Percentiles rank a stretch among this genome's conserved stretches.
Evolutionary conservation across 2,113 vertebrate genomes (phyloP).

Genomic region (Dolichallabes microphthalmus): DNA sequence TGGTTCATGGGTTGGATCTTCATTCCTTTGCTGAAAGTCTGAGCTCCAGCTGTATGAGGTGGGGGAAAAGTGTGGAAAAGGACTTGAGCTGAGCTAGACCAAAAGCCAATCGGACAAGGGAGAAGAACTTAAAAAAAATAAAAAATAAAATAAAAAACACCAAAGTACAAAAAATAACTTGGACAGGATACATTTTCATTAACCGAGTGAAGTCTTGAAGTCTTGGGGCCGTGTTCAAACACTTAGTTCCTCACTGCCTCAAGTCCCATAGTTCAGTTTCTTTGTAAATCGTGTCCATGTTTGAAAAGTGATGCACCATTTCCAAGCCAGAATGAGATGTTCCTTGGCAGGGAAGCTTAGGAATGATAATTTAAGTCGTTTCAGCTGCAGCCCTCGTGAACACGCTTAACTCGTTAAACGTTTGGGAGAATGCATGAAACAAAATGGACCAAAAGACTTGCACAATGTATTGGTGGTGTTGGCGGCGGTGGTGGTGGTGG

Average conservation of each 20-base stretch:
- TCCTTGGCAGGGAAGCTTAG: slow-evolving; percentile 60
- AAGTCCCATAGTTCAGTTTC: slow-evolving; percentile 1
- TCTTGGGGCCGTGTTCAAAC: slow-evolving; percentile 43
- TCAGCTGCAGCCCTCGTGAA: slow-evolving; percentile 12
- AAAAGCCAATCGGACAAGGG: not conserved
- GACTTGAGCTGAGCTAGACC: not conserved
- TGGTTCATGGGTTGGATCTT: slow-evolving; percentile 21
- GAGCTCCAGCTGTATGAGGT: slow-evolving; percentile 21
- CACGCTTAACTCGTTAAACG: not conserved
- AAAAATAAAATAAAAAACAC: slow-evolving; percentile 6
- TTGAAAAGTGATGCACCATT: slow-evolving; percentile 15
- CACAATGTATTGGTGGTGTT: slow-evolving; percentile 36
- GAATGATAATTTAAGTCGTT: slow-evolving; percentile 42
- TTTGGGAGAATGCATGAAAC: slow-evolving; percentile 24
- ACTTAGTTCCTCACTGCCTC: slow-evolving; percentile 31
- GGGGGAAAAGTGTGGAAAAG: not conserved
- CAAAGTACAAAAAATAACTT: slow-evolving; percentile 37
- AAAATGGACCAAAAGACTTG: slow-evolving; percentile 36
- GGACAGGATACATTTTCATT: slow-evolving; percentile 36
- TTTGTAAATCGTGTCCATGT: slow-evolving; percentile 29
- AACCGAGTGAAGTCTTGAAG: slow-evolving; percentile 23
- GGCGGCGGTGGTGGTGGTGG: slow-evolving; percentile 21
- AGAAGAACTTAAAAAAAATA: slow-evolving; percentile 9
- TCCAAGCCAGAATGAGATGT: slow-evolving; percentile 46
- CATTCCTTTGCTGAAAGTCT: slow-evolving; percentile 13